Evolutionary conservation across 2,888 invertebrate genomes (phyloP), one percentile per base, ranked within the genome.

Genomic region (Heteromyza rotundicornis): DNA sequence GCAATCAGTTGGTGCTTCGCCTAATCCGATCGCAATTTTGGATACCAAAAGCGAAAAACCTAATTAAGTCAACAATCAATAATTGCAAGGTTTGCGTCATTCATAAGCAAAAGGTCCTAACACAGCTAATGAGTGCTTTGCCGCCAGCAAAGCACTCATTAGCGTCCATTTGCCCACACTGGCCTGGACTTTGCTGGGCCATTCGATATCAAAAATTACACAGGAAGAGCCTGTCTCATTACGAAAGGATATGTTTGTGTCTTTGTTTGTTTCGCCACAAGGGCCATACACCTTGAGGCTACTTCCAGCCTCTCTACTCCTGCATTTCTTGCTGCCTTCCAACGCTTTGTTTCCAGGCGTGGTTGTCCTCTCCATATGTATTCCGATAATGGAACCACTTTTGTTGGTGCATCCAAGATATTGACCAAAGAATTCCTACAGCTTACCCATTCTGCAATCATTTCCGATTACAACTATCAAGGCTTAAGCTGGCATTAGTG

Each of bases 111-210:
- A n/a, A n/a, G n/a, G n/a, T n/a, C n/a, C n/a, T n/a, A n/a, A n/a
- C 40, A 3, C 40, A 40, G 14, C 8, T 40, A n/a, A 40, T 40
- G 40, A 40, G 40, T n/a, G 40, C 47, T 14, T n/a, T n/a, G n/a
- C n/a, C n/a, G n/a, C n/a, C n/a, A n/a, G n/a, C n/a, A n/a, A 8
- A 17, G 19, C 2, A 14, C 47, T 1, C 19, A 64, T 8, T 49
- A 53, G 1, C 51, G 60, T 5, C 59, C 65, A 3, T 68, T 68
- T 56, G 44, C 59, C 5, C 35, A 56, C n/a, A 59, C 59, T 8
- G 64, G 64, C 7, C 1, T 66, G 0, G 65, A 68, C 24, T 68
- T 68, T 27, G 64, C 63, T 2, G 60, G 66, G 2, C 66, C 64
- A 2, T 66, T 68, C 27, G 62, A 62, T 1, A 61, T 64, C 1